phyloP scores from a whole-genome alignment of 2,888 invertebrate genomes.

The Drosophila barbarae region DNA sequence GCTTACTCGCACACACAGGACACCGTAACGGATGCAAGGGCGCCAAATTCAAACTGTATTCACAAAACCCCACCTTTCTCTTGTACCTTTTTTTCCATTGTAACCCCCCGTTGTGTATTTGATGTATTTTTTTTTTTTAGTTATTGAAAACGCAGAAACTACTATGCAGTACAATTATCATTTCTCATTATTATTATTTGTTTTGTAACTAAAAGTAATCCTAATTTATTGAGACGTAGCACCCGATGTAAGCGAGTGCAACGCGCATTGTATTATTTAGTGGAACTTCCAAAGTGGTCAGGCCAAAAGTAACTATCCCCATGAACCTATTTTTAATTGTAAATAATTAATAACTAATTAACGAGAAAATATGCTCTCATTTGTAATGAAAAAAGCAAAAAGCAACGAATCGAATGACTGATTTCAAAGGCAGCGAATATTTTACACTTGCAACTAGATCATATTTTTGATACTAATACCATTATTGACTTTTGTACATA shows the following conservation, averaged over 20 bases:
- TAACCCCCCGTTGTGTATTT: constrained; percentile 15
- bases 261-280: constrained; percentile 47
- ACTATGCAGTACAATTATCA: constrained; percentile 42
- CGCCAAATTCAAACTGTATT: constrained; percentile 27
- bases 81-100: not conserved
- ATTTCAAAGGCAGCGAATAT: constrained; percentile 45
- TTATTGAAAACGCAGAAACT: constrained; percentile 42
- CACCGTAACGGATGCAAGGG: not conserved
- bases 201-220: constrained; percentile 20
- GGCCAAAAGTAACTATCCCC: constrained; percentile 64
- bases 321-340: constrained; percentile 23
- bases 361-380: constrained; percentile 9
- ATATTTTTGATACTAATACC: constrained; percentile 44
- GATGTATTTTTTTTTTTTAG: constrained; percentile 33
- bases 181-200: constrained; percentile 23
- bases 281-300: constrained; percentile 72
- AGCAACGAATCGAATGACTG: constrained; percentile 45
- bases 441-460: constrained; percentile 35
- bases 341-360: constrained; percentile 7
- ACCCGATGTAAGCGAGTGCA: constrained; percentile 11
- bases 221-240: constrained; percentile 22
- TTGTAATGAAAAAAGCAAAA: constrained; percentile 1
- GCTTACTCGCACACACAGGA: constrained; percentile 12
- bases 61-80: constrained; percentile 3
- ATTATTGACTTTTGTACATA: constrained; percentile 31